Evolutionary conservation across 2,797 vertebrate species (phyloP).

Genomic region (Manis javanica): DNA sequence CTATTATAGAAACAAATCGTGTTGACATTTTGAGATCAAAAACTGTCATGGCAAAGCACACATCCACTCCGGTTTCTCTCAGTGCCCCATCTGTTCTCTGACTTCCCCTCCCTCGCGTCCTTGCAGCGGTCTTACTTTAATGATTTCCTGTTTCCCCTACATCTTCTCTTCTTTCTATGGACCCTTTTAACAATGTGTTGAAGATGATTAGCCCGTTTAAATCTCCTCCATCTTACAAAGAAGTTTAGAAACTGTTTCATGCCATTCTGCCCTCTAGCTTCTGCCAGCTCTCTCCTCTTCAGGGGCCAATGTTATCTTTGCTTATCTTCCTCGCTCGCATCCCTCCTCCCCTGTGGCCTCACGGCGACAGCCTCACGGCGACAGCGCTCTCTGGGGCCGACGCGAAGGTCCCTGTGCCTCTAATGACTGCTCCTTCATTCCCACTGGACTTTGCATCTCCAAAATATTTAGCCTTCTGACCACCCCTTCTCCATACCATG

Average conservation of each 20-base stretch:
- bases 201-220: not conserved
- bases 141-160: not conserved
- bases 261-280: not conserved
- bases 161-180: not conserved
- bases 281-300: not conserved
- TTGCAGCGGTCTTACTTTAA: not conserved
- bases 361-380: not conserved
- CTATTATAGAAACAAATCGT: not conserved
- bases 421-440: not conserved
- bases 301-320: not conserved
- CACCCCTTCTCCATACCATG: not conserved
- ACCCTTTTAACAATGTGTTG: not conserved
- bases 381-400: not conserved
- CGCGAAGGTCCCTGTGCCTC: too few relatives aligned
- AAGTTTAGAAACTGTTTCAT: not conserved
- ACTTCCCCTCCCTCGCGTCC: not conserved
- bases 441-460: not conserved
- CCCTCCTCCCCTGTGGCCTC: not conserved
- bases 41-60: not conserved
- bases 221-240: not conserved
- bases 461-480: not conserved
- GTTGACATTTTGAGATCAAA: not conserved
- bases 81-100: not conserved
- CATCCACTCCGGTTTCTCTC: not conserved
- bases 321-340: not conserved